Conservation (phyloP, 2,888 invertebrate species). For the Drosophila paramelanica region DNA sequence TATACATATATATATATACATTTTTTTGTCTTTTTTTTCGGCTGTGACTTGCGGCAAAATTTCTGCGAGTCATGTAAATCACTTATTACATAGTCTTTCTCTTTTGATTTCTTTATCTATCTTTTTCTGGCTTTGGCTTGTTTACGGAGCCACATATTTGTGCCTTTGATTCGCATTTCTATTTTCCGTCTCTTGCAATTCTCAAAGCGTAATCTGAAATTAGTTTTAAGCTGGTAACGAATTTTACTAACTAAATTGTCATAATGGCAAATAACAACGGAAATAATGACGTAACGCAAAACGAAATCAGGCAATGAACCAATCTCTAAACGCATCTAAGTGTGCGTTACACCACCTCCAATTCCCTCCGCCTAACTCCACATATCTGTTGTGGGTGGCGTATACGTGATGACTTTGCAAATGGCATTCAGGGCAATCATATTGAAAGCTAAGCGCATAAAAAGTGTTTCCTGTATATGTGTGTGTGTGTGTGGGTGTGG, state of each 20-base stretch:
- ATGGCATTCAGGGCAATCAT: constrained; percentile 67
- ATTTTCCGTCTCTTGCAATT: constrained; percentile 50
- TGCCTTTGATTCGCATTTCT: constrained; percentile 21
- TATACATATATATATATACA: not conserved
- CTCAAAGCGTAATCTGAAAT: constrained; percentile 77
- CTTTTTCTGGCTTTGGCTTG: constrained; percentile 14
- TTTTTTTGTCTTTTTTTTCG: constrained; percentile 3
- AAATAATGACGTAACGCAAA: constrained; percentile 73
- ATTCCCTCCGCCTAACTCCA: not conserved
- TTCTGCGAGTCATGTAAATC: constrained; percentile 81
- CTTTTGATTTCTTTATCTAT: constrained; percentile 2
- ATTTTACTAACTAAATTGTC: constrained; percentile 79
- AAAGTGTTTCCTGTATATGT: constrained; percentile 51
- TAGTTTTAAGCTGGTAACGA: constrained; percentile 80
- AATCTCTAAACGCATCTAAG: constrained; percentile 60
- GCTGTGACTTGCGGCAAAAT: constrained; percentile 66
- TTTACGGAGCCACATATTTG: constrained; percentile 49
- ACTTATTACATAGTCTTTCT: constrained; percentile 68
- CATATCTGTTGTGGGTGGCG: constrained; percentile 50
- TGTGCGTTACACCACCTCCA: constrained; percentile 28
- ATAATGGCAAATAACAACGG: constrained; percentile 80
- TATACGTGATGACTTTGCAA: constrained; percentile 81
- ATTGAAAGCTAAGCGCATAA: constrained; percentile 70
- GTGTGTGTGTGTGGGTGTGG: constrained; percentile 25
- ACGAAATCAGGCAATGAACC: constrained; percentile 63